A percentile compares a stretch with the other conserved stretches of the same genome.
phyloP scores from a whole-genome alignment of 2,113 vertebrate genomes.

The Rutilus rutilus region DNA sequence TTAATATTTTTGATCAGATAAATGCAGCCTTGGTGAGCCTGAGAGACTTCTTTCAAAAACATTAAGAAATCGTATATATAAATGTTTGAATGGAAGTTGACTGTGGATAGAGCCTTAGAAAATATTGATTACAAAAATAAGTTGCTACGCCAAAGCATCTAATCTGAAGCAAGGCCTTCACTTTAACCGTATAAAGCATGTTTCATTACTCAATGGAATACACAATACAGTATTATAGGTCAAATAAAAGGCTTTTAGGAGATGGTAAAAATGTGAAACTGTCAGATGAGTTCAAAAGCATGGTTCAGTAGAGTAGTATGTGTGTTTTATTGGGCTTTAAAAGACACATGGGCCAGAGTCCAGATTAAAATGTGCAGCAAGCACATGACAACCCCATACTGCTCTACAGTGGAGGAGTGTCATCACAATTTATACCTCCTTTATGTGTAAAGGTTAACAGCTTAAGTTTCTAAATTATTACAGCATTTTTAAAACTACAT shows the following conservation, averaged over 20 bases:
- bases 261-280: not conserved
- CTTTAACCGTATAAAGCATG: not conserved
- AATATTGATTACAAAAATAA: not conserved
- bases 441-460: constrained; percentile 1
- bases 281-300: not conserved
- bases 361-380: constrained; percentile 15
- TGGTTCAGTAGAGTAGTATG: not conserved
- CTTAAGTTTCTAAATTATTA: not conserved
- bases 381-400: constrained; percentile 36
- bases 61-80: not conserved
- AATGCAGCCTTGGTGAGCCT: not conserved
- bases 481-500: not conserved
- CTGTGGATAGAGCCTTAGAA: not conserved
- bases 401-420: not conserved
- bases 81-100: not conserved
- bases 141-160: not conserved
- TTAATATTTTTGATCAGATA: not conserved
- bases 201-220: not conserved
- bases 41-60: not conserved
- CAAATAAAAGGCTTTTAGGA: not conserved
- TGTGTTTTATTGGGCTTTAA: constrained; percentile 27
- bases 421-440: not conserved
- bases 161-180: not conserved
- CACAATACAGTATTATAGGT: not conserved
- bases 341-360: constrained; percentile 38